Conservation (phyloP, 2,797 vertebrate species). For the Malacoctenus gilli region DNA sequence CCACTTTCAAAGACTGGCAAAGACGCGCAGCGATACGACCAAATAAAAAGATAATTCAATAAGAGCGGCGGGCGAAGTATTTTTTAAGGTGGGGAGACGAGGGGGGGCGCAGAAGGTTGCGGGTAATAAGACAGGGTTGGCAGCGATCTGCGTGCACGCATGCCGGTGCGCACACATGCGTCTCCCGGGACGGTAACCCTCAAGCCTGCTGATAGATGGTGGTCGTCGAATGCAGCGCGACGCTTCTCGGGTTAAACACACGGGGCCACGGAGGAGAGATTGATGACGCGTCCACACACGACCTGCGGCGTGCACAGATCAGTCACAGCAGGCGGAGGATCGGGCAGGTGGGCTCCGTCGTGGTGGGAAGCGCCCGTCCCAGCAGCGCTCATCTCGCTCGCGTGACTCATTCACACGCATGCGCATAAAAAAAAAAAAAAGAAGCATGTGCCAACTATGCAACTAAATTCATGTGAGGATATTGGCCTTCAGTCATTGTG, state of each 20-base stretch:
- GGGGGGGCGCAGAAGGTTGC: conserved; percentile 37
- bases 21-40: conserved; percentile 39
- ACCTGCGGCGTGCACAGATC: conserved; percentile 58
- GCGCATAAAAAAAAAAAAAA: background rate
- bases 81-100: conserved; percentile 13
- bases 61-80: conserved; percentile 41
- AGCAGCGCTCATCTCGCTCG: conserved; percentile 24
- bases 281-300: conserved; percentile 61
- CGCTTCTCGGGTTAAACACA: conserved; percentile 55
- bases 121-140: conserved; percentile 54
- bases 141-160: conserved; percentile 19
- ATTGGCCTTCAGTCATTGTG: conserved; percentile 8
- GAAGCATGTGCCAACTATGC: conserved; percentile 10
- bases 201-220: conserved; percentile 58
- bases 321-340: conserved; percentile 60
- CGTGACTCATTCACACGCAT: conserved; percentile 30
- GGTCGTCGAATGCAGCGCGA: conserved; percentile 48
- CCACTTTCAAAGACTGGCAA: conserved; percentile 49
- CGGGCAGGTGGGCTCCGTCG: conserved; percentile 68
- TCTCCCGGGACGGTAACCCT: conserved; percentile 29
- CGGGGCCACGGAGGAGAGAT: conserved; percentile 47
- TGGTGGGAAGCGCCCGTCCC: conserved; percentile 37
- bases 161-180: conserved; percentile 12
- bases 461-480: background rate
- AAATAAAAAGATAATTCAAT: conserved; percentile 73